Evolutionary conservation across 2,113 vertebrate genomes (phyloP).

Genomic region (Pongo abelii): DNA sequence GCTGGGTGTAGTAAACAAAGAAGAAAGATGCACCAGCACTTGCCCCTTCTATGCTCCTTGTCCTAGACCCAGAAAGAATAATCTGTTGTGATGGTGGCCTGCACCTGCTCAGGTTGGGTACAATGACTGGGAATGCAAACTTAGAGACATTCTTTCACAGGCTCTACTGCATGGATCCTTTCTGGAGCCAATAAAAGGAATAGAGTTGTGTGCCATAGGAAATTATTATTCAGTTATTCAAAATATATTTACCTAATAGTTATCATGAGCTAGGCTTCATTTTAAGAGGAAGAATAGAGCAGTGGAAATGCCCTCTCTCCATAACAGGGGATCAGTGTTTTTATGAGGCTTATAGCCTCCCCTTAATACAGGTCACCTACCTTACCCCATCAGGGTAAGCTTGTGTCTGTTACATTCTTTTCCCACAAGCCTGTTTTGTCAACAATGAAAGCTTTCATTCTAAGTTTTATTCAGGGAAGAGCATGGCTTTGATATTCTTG

Average conservation of each 20-base stretch:
- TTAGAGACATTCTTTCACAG: background rate
- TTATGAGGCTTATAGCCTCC: background rate
- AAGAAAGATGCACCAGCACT: background rate
- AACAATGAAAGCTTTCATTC: background rate
- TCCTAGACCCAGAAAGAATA: background rate
- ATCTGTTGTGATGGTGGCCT: background rate
- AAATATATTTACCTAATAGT: background rate
- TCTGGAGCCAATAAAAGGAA: background rate
- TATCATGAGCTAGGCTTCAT: background rate
- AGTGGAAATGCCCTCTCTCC: background rate
- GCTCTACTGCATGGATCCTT: background rate
- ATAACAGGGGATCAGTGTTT: no score
- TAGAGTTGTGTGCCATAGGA: background rate
- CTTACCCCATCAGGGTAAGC: background rate
- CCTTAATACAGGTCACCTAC: background rate
- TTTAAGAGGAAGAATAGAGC: background rate
- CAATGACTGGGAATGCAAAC: background rate
- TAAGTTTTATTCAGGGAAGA: background rate
- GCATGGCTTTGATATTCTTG: background rate
- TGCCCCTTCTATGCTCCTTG: no score
- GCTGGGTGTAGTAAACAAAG: background rate
- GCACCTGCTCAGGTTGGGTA: background rate
- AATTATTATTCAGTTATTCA: background rate
- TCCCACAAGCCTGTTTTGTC: background rate
- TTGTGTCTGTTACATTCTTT: background rate